Evolutionary conservation across 2,888 invertebrate species (phyloP).

Genomic region (Catotricha subobsoleta): DNA sequence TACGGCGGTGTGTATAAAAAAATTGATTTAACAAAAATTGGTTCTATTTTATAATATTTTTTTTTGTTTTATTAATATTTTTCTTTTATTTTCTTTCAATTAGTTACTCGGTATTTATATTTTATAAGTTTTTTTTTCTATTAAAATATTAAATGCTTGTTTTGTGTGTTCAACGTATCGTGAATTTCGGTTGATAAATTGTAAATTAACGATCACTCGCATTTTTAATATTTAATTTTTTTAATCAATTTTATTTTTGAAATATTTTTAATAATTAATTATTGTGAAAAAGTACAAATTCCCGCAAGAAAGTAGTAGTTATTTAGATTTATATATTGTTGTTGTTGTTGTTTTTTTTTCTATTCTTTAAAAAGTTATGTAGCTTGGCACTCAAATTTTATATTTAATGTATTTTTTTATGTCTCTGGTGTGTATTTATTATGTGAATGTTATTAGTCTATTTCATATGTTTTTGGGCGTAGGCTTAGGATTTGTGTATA

Average conservation of each 20-base stretch:
- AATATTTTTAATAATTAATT: no score
- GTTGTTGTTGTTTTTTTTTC: neutral
- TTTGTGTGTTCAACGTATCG: no score
- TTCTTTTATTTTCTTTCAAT: neutral
- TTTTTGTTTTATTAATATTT: neutral
- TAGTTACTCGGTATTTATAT: no score
- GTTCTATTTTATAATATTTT: neutral
- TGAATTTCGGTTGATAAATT: no score
- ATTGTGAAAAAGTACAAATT: neutral
- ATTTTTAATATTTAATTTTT: no score
- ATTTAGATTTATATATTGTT: slow-evolving; percentile 1
- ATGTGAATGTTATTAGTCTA: slow-evolving; percentile 3
- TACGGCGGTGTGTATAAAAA: slow-evolving; percentile 5
- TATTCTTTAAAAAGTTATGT: neutral
- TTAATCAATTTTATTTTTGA: no score
- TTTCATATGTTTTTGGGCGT: no score
- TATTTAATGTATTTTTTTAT: slow-evolving; percentile 1
- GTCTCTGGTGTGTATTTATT: neutral
- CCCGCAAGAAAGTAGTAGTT: neutral
- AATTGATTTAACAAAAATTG: slow-evolving; percentile 4
- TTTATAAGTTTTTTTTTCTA: neutral
- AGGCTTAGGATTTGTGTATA: no score
- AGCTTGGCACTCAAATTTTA: no score
- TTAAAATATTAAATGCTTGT: no score
- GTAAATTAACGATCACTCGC: no score